Evolutionary conservation across 2,888 invertebrate genomes (phyloP), one percentile per base, ranked within the genome.

Genomic region (Caenorhabditis panamensis): DNA sequence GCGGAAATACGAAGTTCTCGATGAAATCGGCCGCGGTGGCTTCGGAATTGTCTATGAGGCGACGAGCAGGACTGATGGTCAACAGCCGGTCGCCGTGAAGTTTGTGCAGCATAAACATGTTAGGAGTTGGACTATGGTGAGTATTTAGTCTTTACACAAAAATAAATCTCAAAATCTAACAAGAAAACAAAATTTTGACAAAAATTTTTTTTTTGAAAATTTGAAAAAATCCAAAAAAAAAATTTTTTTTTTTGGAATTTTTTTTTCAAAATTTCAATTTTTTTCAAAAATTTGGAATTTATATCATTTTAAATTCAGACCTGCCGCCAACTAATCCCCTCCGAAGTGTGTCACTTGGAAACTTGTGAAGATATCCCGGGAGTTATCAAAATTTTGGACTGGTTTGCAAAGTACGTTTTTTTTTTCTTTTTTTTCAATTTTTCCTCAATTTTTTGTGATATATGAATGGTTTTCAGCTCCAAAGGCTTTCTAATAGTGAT

Each of bases 21-120:
- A 89, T 54, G 88, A 89, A 79, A 89, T 89, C 61, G 88, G 88
- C 11, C 72, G 88, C 8, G 89, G 89, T 4, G 89, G 89, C 2
- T 89, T 89, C 73, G 89, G 89, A 9, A 84, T 88, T 20, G 89
- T 89, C 26, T 89, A 89, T 68, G 83, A 85, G 62, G 85, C 76
- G 41, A 72, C 79, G 31, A 78, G 87, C 0, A 67, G 83, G n/a
- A 20, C 56, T 4, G 88, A 88, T 37, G 80, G 81, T 28, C 76
- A 69, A 73, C 66, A 62, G 73, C 88, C 90, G 16, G 89, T 90
- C 26, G 90, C 90, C 18, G 89, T 90, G 8, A 89, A 89, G 64
- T 90, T 90, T 63, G 86, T 90, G 64, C 88, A 90, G 75, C 84
- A 90, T 63, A 84, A 88, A 56, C 83, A 87, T 61, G 87, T 90